Base-by-base conservation (phyloP, 2,113 vertebrate species). In the Psittacula cyanocephala region DNA sequence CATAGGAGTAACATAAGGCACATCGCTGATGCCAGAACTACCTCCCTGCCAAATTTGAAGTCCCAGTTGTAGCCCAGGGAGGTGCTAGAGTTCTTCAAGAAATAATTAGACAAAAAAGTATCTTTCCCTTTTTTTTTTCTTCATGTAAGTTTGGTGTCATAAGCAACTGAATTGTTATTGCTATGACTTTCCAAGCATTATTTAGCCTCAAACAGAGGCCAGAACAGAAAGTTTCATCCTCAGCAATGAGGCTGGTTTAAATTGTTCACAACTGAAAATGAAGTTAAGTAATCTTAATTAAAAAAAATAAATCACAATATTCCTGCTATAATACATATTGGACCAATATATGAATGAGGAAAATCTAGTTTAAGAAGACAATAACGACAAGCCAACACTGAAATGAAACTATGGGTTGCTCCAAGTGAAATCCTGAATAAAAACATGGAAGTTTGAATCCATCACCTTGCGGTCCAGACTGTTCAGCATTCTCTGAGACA, bases 331-430 rank as follows among this genome's bases (percentile, higher is more conserved):
- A 70, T 8, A 53, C 12, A 8, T 16, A 22, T 20, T 68, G 19
- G 57, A 81, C 31, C 17, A 79, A 44, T 49, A 81, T 17, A 35
- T 27, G 41, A 92, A 81, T 33, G 29, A 86, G 43, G 13, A 84
- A 88, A 89, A 69, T 62, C 47, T 64, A 50, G 24, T 16, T 80
- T 78, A 69, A 77, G 25, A 65, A 81, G 50, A 33, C 9, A 50
- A 17, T 50, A 89, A 88, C 10, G 19, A 59, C 13, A 65, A 79
- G 67, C 33, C 44, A 96, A 98, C 97, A 97, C 50, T 97, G 97
- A 89, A 97, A 94, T 76, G 89, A 98, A 39, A 89, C 80, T 44
- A 94, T 96, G 27, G 94, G 93, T 80, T 94, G 94, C 52, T 96
- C 88, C 20, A 97, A 97, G 64, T 43, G 31, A 60, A 96, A 95